Percentiles rank a stretch among this genome's conserved stretches.
Conservation (phyloP, 1,140 invertebrate genomes). For the Latrodectus geometricus region DNA sequence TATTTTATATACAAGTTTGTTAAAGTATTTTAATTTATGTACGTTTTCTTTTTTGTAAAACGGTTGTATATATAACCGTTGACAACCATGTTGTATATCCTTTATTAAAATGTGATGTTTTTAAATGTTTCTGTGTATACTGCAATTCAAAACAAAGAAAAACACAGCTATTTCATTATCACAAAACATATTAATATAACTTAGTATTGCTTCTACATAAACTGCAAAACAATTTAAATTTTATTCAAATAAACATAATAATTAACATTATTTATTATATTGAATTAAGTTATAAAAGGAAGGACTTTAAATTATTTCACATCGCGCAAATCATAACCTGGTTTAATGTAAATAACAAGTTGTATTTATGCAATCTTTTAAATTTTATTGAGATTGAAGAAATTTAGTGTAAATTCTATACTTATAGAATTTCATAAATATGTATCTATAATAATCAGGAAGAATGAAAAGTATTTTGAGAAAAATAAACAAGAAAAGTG, state of each 20-base stretch:
- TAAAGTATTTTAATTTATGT: constrained; percentile 28
- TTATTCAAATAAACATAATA: not conserved
- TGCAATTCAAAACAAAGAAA: not conserved
- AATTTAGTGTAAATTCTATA: too few relatives aligned
- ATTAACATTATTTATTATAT: not conserved
- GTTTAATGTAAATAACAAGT: too few relatives aligned
- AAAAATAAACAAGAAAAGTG: too few relatives aligned
- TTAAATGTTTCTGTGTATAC: not conserved
- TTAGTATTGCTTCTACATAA: not conserved
- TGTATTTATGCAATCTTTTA: too few relatives aligned
- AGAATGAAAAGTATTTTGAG: too few relatives aligned
- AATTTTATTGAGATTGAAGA: too few relatives aligned
- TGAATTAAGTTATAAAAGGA: too few relatives aligned
- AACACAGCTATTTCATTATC: not conserved
- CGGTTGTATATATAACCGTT: not conserved
- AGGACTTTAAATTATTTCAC: too few relatives aligned
- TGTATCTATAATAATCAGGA: too few relatives aligned
- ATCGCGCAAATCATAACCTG: too few relatives aligned
- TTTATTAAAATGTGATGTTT: constrained; percentile 43
- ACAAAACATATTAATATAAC: not conserved
- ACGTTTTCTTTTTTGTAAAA: constrained; percentile 1
- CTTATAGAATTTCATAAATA: too few relatives aligned
- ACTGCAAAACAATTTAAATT: too few relatives aligned
- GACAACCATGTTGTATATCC: constrained; percentile 21
- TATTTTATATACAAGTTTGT: constrained; percentile 10